phyloP scores from a whole-genome alignment of 1,140 invertebrate species.

The Vollenhovia emeryi region DNA sequence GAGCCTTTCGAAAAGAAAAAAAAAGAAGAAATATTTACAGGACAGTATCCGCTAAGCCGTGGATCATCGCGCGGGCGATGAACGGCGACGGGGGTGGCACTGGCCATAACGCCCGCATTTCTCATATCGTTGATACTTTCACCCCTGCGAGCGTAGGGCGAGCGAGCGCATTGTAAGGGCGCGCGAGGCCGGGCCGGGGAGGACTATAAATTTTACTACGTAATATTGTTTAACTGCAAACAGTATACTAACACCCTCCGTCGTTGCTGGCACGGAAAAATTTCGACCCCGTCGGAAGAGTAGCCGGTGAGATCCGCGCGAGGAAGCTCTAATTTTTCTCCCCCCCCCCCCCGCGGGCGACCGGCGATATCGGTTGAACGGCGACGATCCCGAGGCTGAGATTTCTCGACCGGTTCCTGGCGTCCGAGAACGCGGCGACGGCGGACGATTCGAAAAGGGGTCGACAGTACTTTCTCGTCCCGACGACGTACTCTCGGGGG shows the following conservation, averaged over 20 bases:
- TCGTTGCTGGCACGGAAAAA: conserved; percentile 64
- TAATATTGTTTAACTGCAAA: conserved; percentile 85
- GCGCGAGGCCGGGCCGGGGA: conserved; percentile 31
- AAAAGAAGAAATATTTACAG: neutral
- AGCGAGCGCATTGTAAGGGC: conserved; percentile 64
- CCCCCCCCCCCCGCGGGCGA: no score
- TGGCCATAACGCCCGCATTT: conserved; percentile 83
- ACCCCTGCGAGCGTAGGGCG: conserved; percentile 44
- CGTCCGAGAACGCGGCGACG: conserved; percentile 50
- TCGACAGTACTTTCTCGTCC: conserved; percentile 70
- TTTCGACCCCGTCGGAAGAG: conserved; percentile 52
- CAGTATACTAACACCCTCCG: conserved; percentile 78
- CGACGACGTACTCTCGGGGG: conserved; percentile 55
- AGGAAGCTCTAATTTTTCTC: neutral
- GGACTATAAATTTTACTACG: conserved; percentile 84
- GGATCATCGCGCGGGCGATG: conserved; percentile 61
- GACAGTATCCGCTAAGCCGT: conserved; percentile 68
- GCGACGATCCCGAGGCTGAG: neutral
- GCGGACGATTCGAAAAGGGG: conserved; percentile 57
- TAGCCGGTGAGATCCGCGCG: neutral
- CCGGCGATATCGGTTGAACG: neutral
- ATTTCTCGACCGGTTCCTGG: neutral
- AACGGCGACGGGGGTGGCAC: conserved; percentile 72
- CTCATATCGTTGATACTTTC: conserved; percentile 83
- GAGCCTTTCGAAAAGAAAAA: conserved; percentile 13